Evolutionary conservation across 37 sponge, comb jelly and placozoan genomes (phyloP), one percentile per base, ranked within the genome.

Genomic region (Chondrilla cf. caribensis): DNA sequence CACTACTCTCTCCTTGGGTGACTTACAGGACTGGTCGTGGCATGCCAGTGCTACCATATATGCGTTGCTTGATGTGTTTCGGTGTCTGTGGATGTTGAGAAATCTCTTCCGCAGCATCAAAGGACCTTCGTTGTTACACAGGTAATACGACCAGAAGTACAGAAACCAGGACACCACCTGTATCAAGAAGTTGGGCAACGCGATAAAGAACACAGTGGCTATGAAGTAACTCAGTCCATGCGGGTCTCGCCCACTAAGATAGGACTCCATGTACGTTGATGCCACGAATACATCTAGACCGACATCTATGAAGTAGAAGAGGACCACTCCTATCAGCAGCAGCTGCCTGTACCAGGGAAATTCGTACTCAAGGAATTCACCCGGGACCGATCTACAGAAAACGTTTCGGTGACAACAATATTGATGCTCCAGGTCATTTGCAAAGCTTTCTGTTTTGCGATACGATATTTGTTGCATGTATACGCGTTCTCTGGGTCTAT

Each of bases 121-220:
- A 15, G 83, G 14, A 17, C 55, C 40, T 36, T 3, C 33, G 24
- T 18, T 84, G 22, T 38, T 73, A 44, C 38, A 71, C 44, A 84
- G 15, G 2, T 77, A 4, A 25, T 65, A 86, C 0, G 84, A 81
- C 91, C 91, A 90, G 15, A 76, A 70, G 70, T 90, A 90, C 18
- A 90, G 66, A 0, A n/a, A 44, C 83, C 87, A 86, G 0, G 91
- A 90, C 9, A 86, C 6, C 22, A 86, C 14, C 38, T 90, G 86
- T 55, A 90, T 80, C 62, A 84, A 18, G 0, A 84, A 24, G 28
- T n/a, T 31, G 0, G 91, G 91, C 3, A 83, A 28, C 3, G 75
- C 60, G 19, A 90, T 84, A 54, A 90, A 90, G 44, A 86, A 79
- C 28, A 86, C 54, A 17, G 91, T 90, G 2, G 84, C 84, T 2